Conservation (phyloP, 2,113 vertebrate genomes). For the Chitala chitala region DNA sequence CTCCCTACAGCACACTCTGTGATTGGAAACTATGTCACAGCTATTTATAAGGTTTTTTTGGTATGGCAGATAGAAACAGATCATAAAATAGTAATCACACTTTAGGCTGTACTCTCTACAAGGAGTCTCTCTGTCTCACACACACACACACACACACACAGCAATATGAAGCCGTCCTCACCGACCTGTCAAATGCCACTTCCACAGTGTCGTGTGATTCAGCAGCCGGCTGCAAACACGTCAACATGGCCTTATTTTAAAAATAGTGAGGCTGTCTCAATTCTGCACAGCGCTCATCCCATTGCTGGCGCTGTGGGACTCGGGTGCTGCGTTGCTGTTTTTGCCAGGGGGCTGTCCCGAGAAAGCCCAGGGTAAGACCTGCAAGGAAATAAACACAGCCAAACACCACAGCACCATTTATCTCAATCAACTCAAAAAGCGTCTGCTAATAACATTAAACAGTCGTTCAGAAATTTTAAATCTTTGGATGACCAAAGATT, state of each 20-base stretch:
- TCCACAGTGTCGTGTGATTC: conserved; percentile 59
- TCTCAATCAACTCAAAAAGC: too few relatives aligned
- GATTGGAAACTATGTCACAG: conserved; percentile 18
- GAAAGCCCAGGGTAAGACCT: too few relatives aligned
- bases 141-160: conserved; percentile 35
- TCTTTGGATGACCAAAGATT: too few relatives aligned
- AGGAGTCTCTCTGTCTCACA: neutral
- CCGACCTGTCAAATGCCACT: conserved; percentile 38
- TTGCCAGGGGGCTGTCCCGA: too few relatives aligned
- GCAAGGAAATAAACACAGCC: too few relatives aligned
- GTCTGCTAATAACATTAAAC: too few relatives aligned
- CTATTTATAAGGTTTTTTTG: conserved; percentile 40
- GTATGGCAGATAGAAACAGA: conserved; percentile 38
- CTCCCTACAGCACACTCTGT: conserved; percentile 23
- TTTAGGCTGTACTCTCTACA: neutral
- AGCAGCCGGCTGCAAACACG: conserved; percentile 36
- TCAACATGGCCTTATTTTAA: conserved; percentile 4
- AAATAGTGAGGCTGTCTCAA: neutral
- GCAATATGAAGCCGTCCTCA: neutral
- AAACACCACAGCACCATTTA: too few relatives aligned
- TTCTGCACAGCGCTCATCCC: too few relatives aligned
- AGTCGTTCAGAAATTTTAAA: too few relatives aligned
- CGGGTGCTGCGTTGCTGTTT: neutral
- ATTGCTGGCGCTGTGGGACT: too few relatives aligned
- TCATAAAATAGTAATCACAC: conserved; percentile 33